Conservation (phyloP, 1,140 invertebrate genomes). For the Drosophila mayri region DNA sequence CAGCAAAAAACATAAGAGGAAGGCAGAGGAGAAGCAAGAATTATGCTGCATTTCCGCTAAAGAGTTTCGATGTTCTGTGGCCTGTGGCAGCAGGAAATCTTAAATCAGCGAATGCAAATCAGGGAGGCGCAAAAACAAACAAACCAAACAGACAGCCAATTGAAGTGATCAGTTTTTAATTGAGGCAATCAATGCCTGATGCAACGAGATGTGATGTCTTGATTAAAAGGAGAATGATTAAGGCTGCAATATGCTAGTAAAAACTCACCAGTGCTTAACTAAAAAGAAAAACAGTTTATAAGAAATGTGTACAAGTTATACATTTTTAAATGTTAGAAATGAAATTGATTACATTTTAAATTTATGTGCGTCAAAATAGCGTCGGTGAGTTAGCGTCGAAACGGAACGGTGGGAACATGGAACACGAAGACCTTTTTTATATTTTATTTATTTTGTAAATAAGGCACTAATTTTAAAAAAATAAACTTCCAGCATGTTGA, state of each 20-base stretch:
- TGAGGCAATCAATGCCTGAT: conserved; percentile 63
- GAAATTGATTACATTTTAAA: no score
- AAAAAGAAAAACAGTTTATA: no score
- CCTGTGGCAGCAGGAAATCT: conserved; percentile 69
- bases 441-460: no score
- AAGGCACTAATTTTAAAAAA: no score
- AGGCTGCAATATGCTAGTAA: neutral
- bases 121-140: conserved; percentile 43
- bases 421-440: no score
- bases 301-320: no score
- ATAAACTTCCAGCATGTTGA: no score
- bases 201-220: conserved; percentile 20
- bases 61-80: conserved; percentile 45
- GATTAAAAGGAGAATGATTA: conserved; percentile 10
- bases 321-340: no score
- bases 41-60: conserved; percentile 77
- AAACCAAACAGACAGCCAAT: conserved; percentile 51
- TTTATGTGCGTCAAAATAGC: no score
- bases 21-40: conserved; percentile 55
- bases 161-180: conserved; percentile 72
- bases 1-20: conserved; percentile 53
- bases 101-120: conserved; percentile 79
- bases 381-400: no score
- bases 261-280: no score
- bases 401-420: no score